These are phyloP conservation scores for Goniozus legneri DNA, from an alignment of 1,140 invertebrate genomes.

Conservation along the genomic window DNA sequence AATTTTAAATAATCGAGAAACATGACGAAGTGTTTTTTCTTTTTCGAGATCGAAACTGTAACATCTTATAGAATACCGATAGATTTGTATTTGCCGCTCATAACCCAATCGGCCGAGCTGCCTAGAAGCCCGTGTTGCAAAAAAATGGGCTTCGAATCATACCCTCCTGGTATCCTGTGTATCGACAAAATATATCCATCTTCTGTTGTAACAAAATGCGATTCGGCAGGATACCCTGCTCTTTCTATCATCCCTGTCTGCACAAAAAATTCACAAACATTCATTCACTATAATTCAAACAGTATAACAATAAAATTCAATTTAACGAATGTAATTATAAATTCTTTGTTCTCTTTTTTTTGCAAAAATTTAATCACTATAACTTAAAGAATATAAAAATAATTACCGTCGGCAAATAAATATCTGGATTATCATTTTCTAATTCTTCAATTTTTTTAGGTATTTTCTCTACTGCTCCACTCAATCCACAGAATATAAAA, in stretches of 20 bases:
- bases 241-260: conserved; percentile 61
- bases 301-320: too few species aligned
- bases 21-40: too few species aligned
- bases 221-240: conserved; percentile 67
- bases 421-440: not conserved
- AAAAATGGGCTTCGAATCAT: conserved; percentile 45
- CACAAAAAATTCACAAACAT: conserved; percentile 11
- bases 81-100: conserved; percentile 60
- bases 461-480: too few species aligned
- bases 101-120: conserved; percentile 65
- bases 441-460: too few species aligned
- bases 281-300: too few species aligned
- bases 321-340: too few species aligned
- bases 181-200: conserved; percentile 72
- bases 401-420: conserved; percentile 13
- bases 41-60: too few species aligned
- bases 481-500: too few species aligned
- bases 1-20: not conserved
- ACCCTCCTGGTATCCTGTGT: conserved; percentile 65
- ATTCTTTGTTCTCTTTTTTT: too few species aligned
- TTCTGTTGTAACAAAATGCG: conserved; percentile 62
- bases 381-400: not conserved
- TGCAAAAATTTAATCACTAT: not conserved
- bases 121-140: conserved; percentile 70
- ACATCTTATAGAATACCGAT: too few species aligned